Conservation (phyloP, 2,888 invertebrate genomes). For the Chrysotoxum bicinctum region DNA sequence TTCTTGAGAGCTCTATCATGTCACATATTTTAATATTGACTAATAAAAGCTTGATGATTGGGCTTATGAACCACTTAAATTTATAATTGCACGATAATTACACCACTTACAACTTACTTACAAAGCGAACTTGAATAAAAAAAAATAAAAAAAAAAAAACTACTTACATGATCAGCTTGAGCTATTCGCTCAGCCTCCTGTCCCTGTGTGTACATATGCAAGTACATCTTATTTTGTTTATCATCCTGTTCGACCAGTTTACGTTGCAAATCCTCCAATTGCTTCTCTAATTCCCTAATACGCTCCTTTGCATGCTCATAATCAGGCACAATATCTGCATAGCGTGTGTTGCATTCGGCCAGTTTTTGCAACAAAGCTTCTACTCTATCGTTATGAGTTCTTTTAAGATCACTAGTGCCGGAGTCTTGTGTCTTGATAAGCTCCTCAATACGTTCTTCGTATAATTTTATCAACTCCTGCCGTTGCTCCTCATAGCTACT, state of each 20-base stretch:
- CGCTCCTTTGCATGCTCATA: slow-evolving; percentile 88
- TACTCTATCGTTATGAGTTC: slow-evolving; percentile 90
- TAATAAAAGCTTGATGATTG: too few relatives aligned
- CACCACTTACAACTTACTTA: too few relatives aligned
- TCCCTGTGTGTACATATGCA: slow-evolving; percentile 92
- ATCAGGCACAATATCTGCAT: slow-evolving; percentile 89
- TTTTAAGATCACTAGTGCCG: slow-evolving; percentile 89
- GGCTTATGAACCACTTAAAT: too few relatives aligned
- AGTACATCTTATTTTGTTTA: slow-evolving; percentile 88
- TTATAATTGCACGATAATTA: too few relatives aligned
- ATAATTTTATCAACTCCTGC: slow-evolving; percentile 86
- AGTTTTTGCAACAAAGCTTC: slow-evolving; percentile 88
- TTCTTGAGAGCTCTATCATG: too few relatives aligned
- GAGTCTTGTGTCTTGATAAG: slow-evolving; percentile 85
- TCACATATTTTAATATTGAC: too few relatives aligned
- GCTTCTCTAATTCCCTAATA: slow-evolving; percentile 87
- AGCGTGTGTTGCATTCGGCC: slow-evolving; percentile 89
- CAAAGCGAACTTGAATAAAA: too few relatives aligned
- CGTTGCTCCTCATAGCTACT: slow-evolving; percentile 85
- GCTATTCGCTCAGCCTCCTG: slow-evolving; percentile 90
- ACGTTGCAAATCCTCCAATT: slow-evolving; percentile 87
- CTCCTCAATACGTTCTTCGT: slow-evolving; percentile 89
- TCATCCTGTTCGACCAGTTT: slow-evolving; percentile 88
- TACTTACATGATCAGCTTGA: slow-evolving; percentile 86
- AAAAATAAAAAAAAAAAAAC: neutral